phyloP scores from a whole-genome alignment of 2,797 vertebrate genomes.

The Myotis planiceps region DNA sequence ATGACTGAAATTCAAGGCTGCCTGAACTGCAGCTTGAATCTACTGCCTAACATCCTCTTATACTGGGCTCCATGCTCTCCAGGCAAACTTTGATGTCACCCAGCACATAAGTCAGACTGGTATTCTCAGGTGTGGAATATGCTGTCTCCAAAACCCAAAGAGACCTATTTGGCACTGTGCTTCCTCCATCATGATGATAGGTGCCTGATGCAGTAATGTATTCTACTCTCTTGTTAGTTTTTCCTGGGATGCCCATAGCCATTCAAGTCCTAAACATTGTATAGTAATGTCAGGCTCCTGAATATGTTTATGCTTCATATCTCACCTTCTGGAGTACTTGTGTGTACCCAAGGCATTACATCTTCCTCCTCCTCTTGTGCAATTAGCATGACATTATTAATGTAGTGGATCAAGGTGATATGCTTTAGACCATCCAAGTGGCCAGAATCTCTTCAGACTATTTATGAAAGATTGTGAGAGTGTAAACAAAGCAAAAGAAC shows the following conservation, averaged over 20 bases:
- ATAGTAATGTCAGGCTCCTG: not conserved
- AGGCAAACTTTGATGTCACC: not conserved
- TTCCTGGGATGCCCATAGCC: not conserved
- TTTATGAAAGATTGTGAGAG: not conserved
- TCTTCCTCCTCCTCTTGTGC: not conserved
- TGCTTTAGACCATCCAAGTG: not conserved
- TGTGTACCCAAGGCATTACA: not conserved
- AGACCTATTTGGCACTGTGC: not conserved
- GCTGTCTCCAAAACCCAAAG: not conserved
- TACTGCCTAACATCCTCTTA: not conserved
- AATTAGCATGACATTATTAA: not conserved
- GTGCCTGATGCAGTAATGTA: not conserved
- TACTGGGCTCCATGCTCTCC: not conserved
- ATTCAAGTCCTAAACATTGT: not conserved
- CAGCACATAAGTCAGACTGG: not conserved
- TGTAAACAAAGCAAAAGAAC: not conserved
- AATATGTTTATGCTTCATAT: not conserved
- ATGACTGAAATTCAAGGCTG: not conserved
- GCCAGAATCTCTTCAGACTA: not conserved
- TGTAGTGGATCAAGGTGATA: not conserved
- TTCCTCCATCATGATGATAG: not conserved
- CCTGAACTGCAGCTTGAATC: not conserved
- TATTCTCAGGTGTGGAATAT: not conserved
- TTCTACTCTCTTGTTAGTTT: not conserved
- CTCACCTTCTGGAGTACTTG: not conserved